Evolutionary conservation across 1,140 invertebrate genomes (phyloP).

Genomic region (Eueides isabella): DNA sequence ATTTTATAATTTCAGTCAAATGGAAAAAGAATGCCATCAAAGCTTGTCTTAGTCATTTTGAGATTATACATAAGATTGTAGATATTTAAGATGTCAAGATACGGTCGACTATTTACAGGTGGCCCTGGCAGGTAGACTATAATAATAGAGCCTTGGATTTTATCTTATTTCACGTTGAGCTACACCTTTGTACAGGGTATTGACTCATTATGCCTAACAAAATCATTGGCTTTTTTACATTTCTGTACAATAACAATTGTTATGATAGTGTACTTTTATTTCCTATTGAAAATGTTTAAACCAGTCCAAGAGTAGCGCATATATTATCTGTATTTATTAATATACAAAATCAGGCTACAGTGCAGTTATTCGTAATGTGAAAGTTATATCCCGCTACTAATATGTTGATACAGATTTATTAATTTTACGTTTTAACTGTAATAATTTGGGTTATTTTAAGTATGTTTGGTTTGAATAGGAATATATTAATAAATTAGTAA

Average conservation of each 20-base stretch:
- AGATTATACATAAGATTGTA: constrained; percentile 40
- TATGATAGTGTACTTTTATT: background rate
- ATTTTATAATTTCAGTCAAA: background rate
- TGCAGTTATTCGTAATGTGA: constrained; percentile 12
- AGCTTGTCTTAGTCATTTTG: constrained; percentile 4
- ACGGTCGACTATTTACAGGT: constrained; percentile 32
- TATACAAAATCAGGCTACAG: background rate
- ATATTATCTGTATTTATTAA: background rate
- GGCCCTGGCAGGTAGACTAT: constrained; percentile 38
- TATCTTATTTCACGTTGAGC: constrained; percentile 24
- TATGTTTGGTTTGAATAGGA: background rate
- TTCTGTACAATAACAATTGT: background rate
- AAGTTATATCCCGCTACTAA: background rate
- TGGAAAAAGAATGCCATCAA: constrained; percentile 3
- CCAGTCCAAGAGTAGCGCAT: background rate
- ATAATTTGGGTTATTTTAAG: background rate
- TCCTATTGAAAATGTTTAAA: background rate
- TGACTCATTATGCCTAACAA: background rate
- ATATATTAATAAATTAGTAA: background rate
- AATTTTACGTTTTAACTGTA: background rate
- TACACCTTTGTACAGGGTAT: constrained; percentile 12
- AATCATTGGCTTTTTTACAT: background rate
- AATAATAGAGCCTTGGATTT: constrained; percentile 32
- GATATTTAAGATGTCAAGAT: constrained; percentile 43
- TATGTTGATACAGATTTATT: constrained; percentile 1